Percentiles rank a stretch among this genome's conserved stretches.
Conservation (phyloP, 2,797 vertebrate species). For the Aulostomus chinensis region DNA sequence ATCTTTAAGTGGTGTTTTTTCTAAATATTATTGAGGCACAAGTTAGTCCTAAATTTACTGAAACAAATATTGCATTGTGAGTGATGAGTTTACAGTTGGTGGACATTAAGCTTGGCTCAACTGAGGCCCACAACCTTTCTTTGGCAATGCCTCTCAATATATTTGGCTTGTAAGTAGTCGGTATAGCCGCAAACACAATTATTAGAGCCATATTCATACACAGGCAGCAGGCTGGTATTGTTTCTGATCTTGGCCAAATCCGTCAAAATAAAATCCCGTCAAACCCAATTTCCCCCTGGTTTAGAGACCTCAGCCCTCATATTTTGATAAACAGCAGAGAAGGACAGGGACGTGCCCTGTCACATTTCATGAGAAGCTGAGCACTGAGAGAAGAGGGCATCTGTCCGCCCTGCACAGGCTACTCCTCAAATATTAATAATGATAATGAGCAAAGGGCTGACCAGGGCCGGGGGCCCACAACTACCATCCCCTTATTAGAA, state of each 20-base stretch:
- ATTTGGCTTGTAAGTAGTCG: not conserved
- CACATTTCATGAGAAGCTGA: slow-evolving; percentile 68
- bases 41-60: not conserved
- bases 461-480: slow-evolving; percentile 66
- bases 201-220: slow-evolving; percentile 4
- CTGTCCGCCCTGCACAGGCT: slow-evolving; percentile 60
- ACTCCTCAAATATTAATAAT: slow-evolving; percentile 82
- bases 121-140: not conserved
- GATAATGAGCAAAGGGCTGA: slow-evolving; percentile 76
- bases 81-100: not conserved
- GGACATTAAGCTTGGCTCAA: not conserved
- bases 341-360: slow-evolving; percentile 58
- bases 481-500: slow-evolving; percentile 73
- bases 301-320: slow-evolving; percentile 27
- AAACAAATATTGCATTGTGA: not conserved
- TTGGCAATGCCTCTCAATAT: not conserved
- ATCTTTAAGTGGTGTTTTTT: too few species aligned
- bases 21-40: too few species aligned
- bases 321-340: slow-evolving; percentile 53
- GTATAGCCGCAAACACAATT: not conserved
- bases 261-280: slow-evolving; percentile 11
- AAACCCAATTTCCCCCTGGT: slow-evolving; percentile 2
- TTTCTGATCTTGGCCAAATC: slow-evolving; percentile 10
- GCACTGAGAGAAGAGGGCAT: slow-evolving; percentile 61
- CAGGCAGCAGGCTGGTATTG: not conserved